phyloP scores from a whole-genome alignment of 2,797 vertebrate species.

The Bovichtus variegatus region DNA sequence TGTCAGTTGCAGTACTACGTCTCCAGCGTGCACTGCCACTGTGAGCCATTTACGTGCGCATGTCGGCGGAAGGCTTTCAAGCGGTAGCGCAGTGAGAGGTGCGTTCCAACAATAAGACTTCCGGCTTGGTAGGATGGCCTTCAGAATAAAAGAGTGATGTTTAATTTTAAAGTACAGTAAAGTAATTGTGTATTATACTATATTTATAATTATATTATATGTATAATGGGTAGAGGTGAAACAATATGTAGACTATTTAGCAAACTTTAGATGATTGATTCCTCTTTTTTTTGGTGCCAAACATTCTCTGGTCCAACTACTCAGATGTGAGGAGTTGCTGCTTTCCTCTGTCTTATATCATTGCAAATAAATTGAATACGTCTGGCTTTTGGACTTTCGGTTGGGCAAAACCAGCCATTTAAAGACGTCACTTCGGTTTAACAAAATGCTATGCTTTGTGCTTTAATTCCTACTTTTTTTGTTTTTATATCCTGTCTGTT shows the following conservation, averaged over 20 bases:
- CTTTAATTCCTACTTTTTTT: too few relatives aligned
- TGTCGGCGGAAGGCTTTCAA: conserved; percentile 74
- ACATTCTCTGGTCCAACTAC: not conserved
- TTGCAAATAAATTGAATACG: not conserved
- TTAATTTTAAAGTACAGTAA: not conserved
- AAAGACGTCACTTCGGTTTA: not conserved
- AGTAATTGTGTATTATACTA: not conserved
- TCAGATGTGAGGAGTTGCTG: not conserved
- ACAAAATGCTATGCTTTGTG: too few relatives aligned
- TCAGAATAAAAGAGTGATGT: conserved; percentile 51
- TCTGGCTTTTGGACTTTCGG: not conserved
- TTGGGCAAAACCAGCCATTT: not conserved
- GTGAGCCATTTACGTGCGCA: conserved; percentile 54
- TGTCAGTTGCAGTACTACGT: conserved; percentile 62
- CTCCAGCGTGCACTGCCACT: conserved; percentile 57
- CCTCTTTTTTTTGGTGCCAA: not conserved
- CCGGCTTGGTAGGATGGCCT: conserved; percentile 19
- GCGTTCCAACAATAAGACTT: conserved; percentile 39
- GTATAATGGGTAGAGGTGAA: not conserved
- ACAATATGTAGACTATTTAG: not conserved
- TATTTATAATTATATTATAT: not conserved
- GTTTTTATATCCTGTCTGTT: too few relatives aligned
- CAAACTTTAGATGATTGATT: not conserved
- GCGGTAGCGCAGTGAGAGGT: conserved; percentile 53
- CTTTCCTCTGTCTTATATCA: not conserved